Evolutionary conservation across 2,888 invertebrate species (phyloP).

Genomic region (Plusia festucae): DNA sequence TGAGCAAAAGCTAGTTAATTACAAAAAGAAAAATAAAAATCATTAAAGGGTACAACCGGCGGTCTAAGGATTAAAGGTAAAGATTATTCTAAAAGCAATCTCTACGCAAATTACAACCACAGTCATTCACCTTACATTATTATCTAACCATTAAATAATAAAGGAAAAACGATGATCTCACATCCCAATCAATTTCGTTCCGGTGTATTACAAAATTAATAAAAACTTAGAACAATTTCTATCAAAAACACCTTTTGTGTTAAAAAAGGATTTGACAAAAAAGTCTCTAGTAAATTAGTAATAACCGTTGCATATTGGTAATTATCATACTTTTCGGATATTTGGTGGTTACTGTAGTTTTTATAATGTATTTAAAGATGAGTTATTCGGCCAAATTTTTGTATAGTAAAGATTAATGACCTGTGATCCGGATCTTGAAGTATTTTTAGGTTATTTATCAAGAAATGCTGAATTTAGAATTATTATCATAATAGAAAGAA

Average conservation of each 20-base stretch:
- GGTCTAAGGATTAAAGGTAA: no score
- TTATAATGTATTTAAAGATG: background rate
- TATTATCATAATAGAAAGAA: background rate
- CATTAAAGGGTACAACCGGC: no score
- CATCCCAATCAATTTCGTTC: slow-evolving; percentile 16
- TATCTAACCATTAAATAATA: slow-evolving; percentile 26
- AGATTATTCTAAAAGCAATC: background rate
- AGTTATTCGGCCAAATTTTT: background rate
- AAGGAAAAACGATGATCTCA: slow-evolving; percentile 14
- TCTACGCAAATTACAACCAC: background rate
- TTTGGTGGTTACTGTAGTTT: background rate
- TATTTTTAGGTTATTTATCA: background rate
- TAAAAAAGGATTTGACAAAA: slow-evolving; percentile 13
- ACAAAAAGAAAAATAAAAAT: no score
- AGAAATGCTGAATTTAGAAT: background rate
- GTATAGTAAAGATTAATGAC: background rate
- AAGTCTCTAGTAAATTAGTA: slow-evolving; percentile 20
- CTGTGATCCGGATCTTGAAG: background rate
- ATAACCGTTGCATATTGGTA: slow-evolving; percentile 21
- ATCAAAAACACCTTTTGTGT: slow-evolving; percentile 9
- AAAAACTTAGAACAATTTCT: slow-evolving; percentile 12
- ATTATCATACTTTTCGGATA: slow-evolving; percentile 9
- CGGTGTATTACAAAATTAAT: slow-evolving; percentile 30
- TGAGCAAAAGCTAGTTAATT: no score
- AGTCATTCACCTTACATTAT: slow-evolving; percentile 10